phyloP scores from a whole-genome alignment of 2,888 invertebrate genomes.

The Steromphala cineraria region DNA sequence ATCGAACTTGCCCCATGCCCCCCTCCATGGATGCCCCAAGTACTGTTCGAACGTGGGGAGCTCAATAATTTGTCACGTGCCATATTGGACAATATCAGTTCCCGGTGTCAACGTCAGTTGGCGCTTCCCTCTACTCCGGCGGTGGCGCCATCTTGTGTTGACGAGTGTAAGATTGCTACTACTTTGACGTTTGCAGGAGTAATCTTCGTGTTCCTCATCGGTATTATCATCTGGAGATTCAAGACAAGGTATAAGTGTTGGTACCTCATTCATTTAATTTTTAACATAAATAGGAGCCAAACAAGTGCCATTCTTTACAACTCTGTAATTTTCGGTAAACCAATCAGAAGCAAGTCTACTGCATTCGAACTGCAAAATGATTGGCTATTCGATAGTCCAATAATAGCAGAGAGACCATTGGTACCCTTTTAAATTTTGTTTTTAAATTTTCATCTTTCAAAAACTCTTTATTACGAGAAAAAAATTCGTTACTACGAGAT shows the following conservation, averaged over 20 bases:
- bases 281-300: too few species aligned
- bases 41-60: not conserved
- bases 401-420: too few species aligned
- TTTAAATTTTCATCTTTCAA: too few species aligned
- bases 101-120: not conserved
- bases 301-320: too few species aligned
- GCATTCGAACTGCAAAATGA: too few species aligned
- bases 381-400: too few species aligned
- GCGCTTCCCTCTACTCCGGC: not conserved
- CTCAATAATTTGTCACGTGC: not conserved
- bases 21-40: not conserved
- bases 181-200: not conserved
- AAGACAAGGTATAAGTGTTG: slow-evolving; percentile 10
- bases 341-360: too few species aligned
- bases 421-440: too few species aligned
- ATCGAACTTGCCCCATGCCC: not conserved
- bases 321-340: not conserved
- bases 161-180: not conserved
- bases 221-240: not conserved
- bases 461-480: too few species aligned
- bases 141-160: not conserved
- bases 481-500: too few species aligned
- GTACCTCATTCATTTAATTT: too few species aligned
- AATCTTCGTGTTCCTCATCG: not conserved
- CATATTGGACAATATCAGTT: not conserved